Conservation (phyloP, 2,113 vertebrate genomes). For the Neogobius melanostomus region DNA sequence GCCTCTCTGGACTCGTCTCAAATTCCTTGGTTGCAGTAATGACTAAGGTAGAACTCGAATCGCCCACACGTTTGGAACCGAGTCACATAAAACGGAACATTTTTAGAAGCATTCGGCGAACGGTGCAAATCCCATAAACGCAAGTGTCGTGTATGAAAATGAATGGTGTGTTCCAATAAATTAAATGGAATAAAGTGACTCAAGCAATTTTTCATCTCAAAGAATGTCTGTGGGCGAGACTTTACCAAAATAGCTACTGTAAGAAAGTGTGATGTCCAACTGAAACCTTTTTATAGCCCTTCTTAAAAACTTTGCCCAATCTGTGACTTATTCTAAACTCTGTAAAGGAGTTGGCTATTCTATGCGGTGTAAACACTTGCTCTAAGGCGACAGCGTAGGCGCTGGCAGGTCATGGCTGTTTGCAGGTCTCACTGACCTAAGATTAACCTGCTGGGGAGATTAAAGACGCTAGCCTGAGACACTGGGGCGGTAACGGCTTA, state of each 20-base stretch:
- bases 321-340: neutral
- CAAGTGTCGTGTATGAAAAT: slow-evolving; percentile 3
- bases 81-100: slow-evolving; percentile 3
- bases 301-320: neutral
- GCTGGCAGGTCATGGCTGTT: slow-evolving; percentile 20
- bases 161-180: slow-evolving; percentile 6
- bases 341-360: slow-evolving; percentile 17
- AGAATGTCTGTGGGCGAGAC: slow-evolving; percentile 9
- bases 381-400: slow-evolving; percentile 15
- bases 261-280: neutral
- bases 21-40: slow-evolving; percentile 35
- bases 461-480: slow-evolving; percentile 31
- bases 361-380: slow-evolving; percentile 19
- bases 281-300: neutral
- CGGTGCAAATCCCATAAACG: slow-evolving; percentile 5
- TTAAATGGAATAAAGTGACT: slow-evolving; percentile 4
- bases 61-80: slow-evolving; percentile 7
- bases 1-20: slow-evolving; percentile 19
- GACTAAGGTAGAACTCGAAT: slow-evolving; percentile 28
- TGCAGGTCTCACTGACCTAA: slow-evolving; percentile 41
- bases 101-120: slow-evolving; percentile 1
- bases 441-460: slow-evolving; percentile 63
- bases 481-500: slow-evolving; percentile 28
- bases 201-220: neutral
- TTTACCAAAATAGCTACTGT: neutral